Conservation (phyloP, 2,113 vertebrate genomes). For the Urocitellus parryii region DNA sequence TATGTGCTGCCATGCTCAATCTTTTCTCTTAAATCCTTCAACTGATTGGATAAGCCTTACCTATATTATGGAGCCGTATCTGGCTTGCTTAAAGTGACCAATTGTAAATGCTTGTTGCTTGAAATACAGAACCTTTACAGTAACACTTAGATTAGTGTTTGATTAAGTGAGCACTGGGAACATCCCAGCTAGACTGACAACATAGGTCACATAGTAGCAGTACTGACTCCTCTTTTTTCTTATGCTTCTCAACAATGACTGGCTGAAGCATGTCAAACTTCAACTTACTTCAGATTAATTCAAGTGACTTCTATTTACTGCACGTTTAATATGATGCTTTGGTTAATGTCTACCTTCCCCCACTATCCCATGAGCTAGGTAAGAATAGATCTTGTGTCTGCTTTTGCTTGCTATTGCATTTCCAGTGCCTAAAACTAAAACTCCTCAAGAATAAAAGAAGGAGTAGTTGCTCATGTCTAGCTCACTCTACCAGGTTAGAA, state of each 20-base stretch:
- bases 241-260: background rate
- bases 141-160: background rate
- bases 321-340: background rate
- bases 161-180: background rate
- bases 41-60: background rate
- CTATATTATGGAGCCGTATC: background rate
- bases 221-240: background rate
- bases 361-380: background rate
- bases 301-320: background rate
- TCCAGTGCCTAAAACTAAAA: background rate
- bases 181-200: background rate
- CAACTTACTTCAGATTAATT: background rate
- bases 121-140: background rate
- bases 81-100: slow-evolving; percentile 25
- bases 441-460: background rate
- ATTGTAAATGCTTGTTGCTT: background rate
- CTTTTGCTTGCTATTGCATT: background rate
- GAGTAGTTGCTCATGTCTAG: background rate
- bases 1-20: too few species aligned
- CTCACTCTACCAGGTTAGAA: background rate
- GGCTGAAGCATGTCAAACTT: background rate
- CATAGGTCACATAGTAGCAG: background rate
- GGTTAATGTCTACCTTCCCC: background rate
- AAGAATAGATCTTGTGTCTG: background rate
- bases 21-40: background rate